phyloP scores from a whole-genome alignment of 2,888 invertebrate species.

The Alsophila aescularia region DNA sequence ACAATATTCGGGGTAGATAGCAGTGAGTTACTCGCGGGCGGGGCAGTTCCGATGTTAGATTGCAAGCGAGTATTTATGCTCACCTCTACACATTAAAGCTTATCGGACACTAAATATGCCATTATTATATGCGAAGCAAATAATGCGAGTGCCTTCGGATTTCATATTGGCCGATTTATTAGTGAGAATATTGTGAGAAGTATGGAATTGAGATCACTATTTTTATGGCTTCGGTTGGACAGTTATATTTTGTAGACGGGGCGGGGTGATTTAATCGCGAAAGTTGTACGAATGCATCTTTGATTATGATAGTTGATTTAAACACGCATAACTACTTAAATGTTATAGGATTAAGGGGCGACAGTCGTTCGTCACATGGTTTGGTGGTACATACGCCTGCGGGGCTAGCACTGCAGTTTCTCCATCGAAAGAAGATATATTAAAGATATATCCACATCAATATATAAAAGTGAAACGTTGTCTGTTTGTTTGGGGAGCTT shows the following conservation, averaged over 20 bases:
- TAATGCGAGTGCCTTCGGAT: conserved; percentile 59
- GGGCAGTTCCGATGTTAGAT: conserved; percentile 73
- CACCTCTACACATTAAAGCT: conserved; percentile 80
- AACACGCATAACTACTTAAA: no score
- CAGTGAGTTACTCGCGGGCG: conserved; percentile 76
- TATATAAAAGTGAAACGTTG: no score
- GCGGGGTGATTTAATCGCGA: no score
- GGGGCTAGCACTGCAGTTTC: no score
- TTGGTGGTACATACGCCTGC: no score
- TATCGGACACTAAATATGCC: conserved; percentile 83
- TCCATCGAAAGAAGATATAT: no score
- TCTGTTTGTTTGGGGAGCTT: no score
- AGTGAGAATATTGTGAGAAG: conserved; percentile 59
- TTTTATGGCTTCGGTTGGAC: background rate
- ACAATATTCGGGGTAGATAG: conserved; percentile 83
- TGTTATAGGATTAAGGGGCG: no score
- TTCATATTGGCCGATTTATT: conserved; percentile 68
- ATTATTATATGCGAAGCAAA: conserved; percentile 83
- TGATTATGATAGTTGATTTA: no score
- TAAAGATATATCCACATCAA: no score
- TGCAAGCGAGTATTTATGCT: conserved; percentile 76
- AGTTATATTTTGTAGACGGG: background rate
- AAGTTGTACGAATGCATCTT: no score
- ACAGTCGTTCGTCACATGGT: no score
- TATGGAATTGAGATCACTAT: background rate